Percentiles rank a stretch among this genome's conserved stretches.
phyloP scores from a whole-genome alignment of 1,140 invertebrate genomes.

The Aplysia californica region DNA sequence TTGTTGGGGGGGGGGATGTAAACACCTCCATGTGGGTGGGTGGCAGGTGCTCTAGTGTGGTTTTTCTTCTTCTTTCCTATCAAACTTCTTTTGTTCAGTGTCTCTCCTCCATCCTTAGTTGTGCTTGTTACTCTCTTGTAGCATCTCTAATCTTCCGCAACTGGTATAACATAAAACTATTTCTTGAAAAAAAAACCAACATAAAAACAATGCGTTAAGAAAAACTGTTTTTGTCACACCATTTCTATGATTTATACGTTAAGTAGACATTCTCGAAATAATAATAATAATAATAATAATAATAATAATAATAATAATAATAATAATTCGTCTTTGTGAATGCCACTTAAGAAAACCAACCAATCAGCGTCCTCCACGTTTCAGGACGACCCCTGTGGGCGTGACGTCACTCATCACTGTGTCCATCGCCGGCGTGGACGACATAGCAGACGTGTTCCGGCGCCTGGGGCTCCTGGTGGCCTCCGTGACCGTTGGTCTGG shows the following conservation, averaged over 20 bases:
- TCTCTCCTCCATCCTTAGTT: no score
- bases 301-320: not conserved
- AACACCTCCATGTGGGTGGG: no score
- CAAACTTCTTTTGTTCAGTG: no score
- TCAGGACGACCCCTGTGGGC: conserved; percentile 86
- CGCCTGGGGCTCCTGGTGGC: conserved; percentile 88
- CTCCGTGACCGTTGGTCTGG: conserved; percentile 85
- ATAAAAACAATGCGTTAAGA: conserved; percentile 84
- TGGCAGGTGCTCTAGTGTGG: no score
- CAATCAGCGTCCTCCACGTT: no score
- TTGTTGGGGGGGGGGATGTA: no score
- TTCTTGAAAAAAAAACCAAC: no score
- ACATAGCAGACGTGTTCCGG: conserved; percentile 83
- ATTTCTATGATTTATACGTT: not conserved
- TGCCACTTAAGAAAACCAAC: not conserved
- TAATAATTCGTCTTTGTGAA: no score
- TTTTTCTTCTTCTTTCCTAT: no score
- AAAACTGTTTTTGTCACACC: conserved; percentile 35
- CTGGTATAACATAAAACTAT: no score
- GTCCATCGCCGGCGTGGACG: conserved; percentile 85
- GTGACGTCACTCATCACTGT: conserved; percentile 91
- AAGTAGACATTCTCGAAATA: not conserved
- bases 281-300: not conserved
- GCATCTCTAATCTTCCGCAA: no score
- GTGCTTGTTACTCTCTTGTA: no score